Conservation (phyloP, 1,140 invertebrate genomes). For the Aricia agestis region DNA sequence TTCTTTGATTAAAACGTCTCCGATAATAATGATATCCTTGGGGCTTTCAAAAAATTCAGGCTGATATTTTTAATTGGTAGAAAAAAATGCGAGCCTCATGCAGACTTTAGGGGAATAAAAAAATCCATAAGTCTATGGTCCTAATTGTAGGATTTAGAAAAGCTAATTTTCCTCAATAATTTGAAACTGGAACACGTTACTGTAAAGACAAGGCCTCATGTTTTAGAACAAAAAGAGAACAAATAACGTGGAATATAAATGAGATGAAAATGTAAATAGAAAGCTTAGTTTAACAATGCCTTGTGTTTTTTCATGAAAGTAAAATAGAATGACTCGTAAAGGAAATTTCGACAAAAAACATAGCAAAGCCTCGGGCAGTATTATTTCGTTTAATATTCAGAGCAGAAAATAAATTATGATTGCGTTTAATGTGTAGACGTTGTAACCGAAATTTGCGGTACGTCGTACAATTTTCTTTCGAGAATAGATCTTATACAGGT, state of each 20-base stretch:
- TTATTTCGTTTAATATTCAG: constrained; percentile 9
- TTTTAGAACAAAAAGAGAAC: constrained; percentile 11
- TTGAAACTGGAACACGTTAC: neutral
- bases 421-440: neutral
- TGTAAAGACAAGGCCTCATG: constrained; percentile 7
- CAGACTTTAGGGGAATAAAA: neutral
- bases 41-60: neutral
- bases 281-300: constrained; percentile 16
- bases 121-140: too few species aligned
- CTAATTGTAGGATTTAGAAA: neutral
- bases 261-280: constrained; percentile 16
- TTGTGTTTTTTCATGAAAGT: constrained; percentile 15
- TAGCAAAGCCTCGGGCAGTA: constrained; percentile 3
- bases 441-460: neutral
- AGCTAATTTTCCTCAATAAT: neutral
- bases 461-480: neutral
- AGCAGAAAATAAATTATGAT: constrained; percentile 9
- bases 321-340: constrained; percentile 16
- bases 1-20: neutral
- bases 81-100: neutral
- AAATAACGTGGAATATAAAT: constrained; percentile 15
- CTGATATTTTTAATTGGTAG: neutral
- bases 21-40: neutral
- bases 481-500: neutral
- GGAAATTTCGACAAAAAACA: constrained; percentile 14